Percentiles rank a stretch among this genome's conserved stretches.
These are phyloP conservation scores for Cryptomyrus ogoouensis DNA, from an alignment of 2,113 vertebrate species.

Conservation along the genomic window DNA sequence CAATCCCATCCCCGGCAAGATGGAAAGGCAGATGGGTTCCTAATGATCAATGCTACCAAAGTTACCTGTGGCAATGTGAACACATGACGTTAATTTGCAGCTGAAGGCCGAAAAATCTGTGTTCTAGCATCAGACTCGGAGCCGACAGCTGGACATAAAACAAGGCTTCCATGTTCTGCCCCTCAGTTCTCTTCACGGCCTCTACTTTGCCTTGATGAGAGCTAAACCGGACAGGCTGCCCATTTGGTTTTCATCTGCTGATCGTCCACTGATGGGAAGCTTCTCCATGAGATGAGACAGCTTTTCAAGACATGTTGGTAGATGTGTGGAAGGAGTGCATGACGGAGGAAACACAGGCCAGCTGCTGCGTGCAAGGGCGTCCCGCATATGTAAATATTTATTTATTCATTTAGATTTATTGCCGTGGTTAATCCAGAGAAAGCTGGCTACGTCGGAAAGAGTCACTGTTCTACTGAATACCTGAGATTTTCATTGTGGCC, in stretches of 20 bases:
- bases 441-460: neutral
- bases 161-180: neutral
- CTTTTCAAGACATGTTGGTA: conserved; percentile 38
- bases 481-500: neutral
- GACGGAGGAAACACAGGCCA: neutral
- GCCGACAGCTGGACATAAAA: conserved; percentile 39
- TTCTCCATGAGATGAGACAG: conserved; percentile 45
- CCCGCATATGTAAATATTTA: conserved; percentile 36
- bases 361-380: neutral
- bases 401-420: conserved; percentile 32
- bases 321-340: conserved; percentile 22
- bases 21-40: neutral
- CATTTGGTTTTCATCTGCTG: conserved; percentile 32
- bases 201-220: conserved; percentile 36
- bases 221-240: conserved; percentile 38
- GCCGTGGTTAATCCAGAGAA: conserved; percentile 19
- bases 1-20: neutral
- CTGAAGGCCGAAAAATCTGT: conserved; percentile 31
- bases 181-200: conserved; percentile 30
- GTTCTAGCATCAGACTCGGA: conserved; percentile 1
- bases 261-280: conserved; percentile 42
- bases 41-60: neutral
- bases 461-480: neutral
- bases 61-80: neutral
- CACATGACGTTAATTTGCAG: conserved; percentile 25